Conservation (phyloP, 1,140 invertebrate species). For the Philopotamus ludificatus region DNA sequence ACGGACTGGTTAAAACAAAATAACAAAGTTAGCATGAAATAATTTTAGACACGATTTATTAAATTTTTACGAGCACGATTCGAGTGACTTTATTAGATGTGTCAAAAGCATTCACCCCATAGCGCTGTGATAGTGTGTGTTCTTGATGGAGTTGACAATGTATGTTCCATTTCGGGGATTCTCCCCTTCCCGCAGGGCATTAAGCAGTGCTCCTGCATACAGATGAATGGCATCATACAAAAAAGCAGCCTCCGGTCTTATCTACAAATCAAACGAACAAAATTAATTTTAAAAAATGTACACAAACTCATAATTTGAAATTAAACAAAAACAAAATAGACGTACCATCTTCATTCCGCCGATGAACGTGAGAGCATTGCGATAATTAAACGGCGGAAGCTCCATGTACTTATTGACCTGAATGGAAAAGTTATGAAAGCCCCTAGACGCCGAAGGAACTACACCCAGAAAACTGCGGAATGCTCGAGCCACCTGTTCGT, state of each 20-base stretch:
- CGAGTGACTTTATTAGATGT: not conserved
- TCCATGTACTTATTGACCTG: constrained; percentile 78
- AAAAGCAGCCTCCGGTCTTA: constrained; percentile 84
- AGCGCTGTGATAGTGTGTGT: constrained; percentile 75
- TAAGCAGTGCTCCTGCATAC: constrained; percentile 73
- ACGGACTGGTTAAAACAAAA: not conserved
- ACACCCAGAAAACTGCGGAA: constrained; percentile 76
- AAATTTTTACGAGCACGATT: no score
- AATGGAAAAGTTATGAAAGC: constrained; percentile 72
- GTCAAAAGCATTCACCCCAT: constrained; percentile 66
- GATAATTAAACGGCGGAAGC: constrained; percentile 80
- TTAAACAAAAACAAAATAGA: not conserved
- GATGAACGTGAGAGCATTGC: constrained; percentile 69
- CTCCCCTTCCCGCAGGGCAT: constrained; percentile 63
- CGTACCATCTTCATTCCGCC: constrained; percentile 71
- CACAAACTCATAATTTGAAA: not conserved
- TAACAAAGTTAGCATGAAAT: not conserved
- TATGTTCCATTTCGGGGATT: constrained; percentile 70
- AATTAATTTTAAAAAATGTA: not conserved
- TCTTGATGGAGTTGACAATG: constrained; percentile 69
- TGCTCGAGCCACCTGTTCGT: constrained; percentile 53
- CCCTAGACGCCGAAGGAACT: constrained; percentile 66
- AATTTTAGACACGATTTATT: no score
- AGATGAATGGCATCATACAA: constrained; percentile 88
- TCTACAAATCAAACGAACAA: constrained; percentile 57